phyloP scores from a whole-genome alignment of 2,888 invertebrate species.

The Drosophila anomelani region DNA sequence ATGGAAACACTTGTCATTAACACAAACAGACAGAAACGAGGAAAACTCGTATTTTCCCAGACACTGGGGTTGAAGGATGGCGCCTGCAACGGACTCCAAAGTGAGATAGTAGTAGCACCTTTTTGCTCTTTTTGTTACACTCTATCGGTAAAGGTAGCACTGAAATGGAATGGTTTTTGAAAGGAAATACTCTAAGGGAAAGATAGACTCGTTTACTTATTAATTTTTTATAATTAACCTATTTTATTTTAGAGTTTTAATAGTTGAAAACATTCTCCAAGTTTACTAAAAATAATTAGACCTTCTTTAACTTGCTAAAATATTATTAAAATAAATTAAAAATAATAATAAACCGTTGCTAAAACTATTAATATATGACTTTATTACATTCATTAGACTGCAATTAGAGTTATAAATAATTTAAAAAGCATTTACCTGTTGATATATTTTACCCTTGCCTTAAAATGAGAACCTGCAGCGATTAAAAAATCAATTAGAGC shows the following conservation, averaged over 20 bases:
- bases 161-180: background rate
- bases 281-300: background rate
- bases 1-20: slow-evolving; percentile 79
- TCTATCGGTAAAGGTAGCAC: background rate
- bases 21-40: slow-evolving; percentile 62
- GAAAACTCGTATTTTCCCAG: slow-evolving; percentile 22
- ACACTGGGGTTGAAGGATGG: slow-evolving; percentile 31
- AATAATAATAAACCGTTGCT: background rate
- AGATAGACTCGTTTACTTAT: background rate
- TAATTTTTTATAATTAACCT: no score
- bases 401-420: background rate
- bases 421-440: background rate
- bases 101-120: slow-evolving; percentile 39
- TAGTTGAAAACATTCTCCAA: background rate
- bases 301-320: background rate
- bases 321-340: background rate
- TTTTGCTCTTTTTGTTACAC: slow-evolving; percentile 24
- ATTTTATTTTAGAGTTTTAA: background rate
- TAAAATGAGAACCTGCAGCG: background rate
- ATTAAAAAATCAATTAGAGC: background rate
- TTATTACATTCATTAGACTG: background rate
- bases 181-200: background rate
- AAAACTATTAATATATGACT: background rate
- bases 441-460: background rate
- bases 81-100: slow-evolving; percentile 42